These are phyloP conservation scores for Melanostigma gelatinosum DNA, from an alignment of 2,113 vertebrate species.

Conservation along the genomic window DNA sequence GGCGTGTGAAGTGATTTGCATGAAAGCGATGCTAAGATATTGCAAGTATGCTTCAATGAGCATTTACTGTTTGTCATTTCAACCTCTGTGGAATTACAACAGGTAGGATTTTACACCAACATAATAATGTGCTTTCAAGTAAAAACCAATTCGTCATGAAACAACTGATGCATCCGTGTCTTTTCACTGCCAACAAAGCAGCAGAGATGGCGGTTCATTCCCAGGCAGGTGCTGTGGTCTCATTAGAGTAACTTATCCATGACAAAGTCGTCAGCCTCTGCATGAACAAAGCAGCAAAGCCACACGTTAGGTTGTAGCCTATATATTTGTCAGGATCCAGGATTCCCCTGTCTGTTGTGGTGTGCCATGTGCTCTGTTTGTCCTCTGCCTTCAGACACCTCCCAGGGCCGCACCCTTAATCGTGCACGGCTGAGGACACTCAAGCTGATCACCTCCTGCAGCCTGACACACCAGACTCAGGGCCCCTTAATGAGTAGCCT, in stretches of 20 bases:
- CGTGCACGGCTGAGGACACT: too few relatives aligned
- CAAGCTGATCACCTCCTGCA: too few relatives aligned
- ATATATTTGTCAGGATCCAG: too few relatives aligned
- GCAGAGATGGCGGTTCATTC: constrained; percentile 42
- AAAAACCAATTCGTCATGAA: constrained; percentile 68
- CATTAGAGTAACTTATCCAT: constrained; percentile 62
- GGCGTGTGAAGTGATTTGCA: constrained; percentile 65
- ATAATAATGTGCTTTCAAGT: constrained; percentile 58
- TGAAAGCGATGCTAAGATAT: constrained; percentile 67
- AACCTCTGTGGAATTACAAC: constrained; percentile 55
- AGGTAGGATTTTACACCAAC: constrained; percentile 51
- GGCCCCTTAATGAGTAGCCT: too few relatives aligned
- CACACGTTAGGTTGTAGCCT: constrained; percentile 53
- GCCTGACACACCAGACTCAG: too few relatives aligned
- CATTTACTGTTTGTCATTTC: constrained; percentile 53
- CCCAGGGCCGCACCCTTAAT: too few relatives aligned
- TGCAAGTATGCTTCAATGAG: constrained; percentile 53
- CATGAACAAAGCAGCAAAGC: constrained; percentile 49
- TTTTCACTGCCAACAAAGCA: constrained; percentile 39
- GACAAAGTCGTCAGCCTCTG: constrained; percentile 55
- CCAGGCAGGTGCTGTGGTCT: constrained; percentile 46
- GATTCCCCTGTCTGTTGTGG: too few relatives aligned
- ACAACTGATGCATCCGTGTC: constrained; percentile 45
- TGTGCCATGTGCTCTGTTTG: too few relatives aligned
- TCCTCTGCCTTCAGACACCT: too few relatives aligned